Evolutionary conservation across 2,113 vertebrate genomes (phyloP), one percentile per base, ranked within the genome.

Genomic region (Progne subis): DNA sequence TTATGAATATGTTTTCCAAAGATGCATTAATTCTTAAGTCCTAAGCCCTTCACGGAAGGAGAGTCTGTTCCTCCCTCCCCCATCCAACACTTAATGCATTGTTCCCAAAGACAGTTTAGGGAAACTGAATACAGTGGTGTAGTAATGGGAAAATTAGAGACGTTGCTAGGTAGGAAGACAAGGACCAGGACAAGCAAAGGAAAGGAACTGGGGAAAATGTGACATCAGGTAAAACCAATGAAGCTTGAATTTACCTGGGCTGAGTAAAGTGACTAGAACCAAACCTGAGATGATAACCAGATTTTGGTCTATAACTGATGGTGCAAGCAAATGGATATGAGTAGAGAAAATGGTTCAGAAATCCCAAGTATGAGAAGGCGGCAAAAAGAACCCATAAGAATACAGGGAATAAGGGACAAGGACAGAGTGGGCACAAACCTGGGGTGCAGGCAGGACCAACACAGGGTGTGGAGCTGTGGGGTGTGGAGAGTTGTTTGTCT

Each of bases 1-100:
- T 90, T 57, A 82, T 88, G 64, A 83, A 92, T 94, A 72, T 43
- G 63, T 86, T 86, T 84, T 94, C 39, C 28, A 44, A 90, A 64
- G 31, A 68, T 81, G 71, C 63, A 59, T 90, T 92, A 69, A 67
- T 92, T 95, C 20, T 32, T 72, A 82, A 74, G 39, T 94, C 34
- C 44, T 59, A 50, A 34, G 59, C 44, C 75, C 87, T 88, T 67
- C 52, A 81, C 37, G 63, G 64, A 92, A 39, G 59, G 61, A 63
- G 39, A 92, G 32, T 53, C 75, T 82, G 41, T 78, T 94, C 41
- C 46, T 81, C 59, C 90, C 67, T 85, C 43, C 34, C 26, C 47
- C 34, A 55, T 77, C 29, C 71, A 93, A 28, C 29, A 34, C 24
- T 77, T 67, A 88, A 88, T 0, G 3, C 7, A 26, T 39, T 78